phyloP scores from a whole-genome alignment of 2,888 invertebrate genomes.

The Microctonus brassicae region DNA sequence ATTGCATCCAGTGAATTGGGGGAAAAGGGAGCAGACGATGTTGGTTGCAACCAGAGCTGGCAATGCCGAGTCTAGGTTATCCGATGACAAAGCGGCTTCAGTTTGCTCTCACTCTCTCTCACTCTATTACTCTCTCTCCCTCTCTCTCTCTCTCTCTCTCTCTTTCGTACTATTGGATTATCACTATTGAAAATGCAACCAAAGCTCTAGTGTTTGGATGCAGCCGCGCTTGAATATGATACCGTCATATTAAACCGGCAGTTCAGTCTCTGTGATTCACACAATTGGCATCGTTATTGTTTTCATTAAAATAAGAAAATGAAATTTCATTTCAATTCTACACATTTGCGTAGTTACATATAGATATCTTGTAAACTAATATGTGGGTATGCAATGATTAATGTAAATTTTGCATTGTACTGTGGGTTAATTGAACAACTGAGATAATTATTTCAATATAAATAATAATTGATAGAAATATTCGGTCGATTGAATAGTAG shows the following conservation, averaged over 20 bases:
- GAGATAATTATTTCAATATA: too few relatives aligned
- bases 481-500: too few relatives aligned
- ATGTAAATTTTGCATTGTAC: too few relatives aligned
- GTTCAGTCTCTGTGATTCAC: constrained; percentile 45
- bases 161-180: constrained; percentile 56
- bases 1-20: constrained; percentile 33
- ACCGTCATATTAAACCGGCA: constrained; percentile 59
- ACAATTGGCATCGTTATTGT: constrained; percentile 12
- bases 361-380: too few relatives aligned
- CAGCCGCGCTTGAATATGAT: constrained; percentile 68
- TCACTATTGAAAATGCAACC: constrained; percentile 68
- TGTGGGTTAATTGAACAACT: too few relatives aligned
- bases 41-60: constrained; percentile 61
- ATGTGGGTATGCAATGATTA: too few relatives aligned
- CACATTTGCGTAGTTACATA: too few relatives aligned
- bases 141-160: constrained; percentile 30
- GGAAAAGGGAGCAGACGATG: constrained; percentile 36
- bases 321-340: too few relatives aligned
- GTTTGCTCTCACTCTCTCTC: constrained; percentile 39
- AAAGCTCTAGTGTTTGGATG: constrained; percentile 66
- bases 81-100: constrained; percentile 68
- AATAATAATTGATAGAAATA: too few relatives aligned
- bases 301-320: too few relatives aligned
- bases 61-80: constrained; percentile 66
- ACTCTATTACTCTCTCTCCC: background rate